Conservation (phyloP, 1,140 invertebrate genomes). For the Tetragnatha versicolor region DNA sequence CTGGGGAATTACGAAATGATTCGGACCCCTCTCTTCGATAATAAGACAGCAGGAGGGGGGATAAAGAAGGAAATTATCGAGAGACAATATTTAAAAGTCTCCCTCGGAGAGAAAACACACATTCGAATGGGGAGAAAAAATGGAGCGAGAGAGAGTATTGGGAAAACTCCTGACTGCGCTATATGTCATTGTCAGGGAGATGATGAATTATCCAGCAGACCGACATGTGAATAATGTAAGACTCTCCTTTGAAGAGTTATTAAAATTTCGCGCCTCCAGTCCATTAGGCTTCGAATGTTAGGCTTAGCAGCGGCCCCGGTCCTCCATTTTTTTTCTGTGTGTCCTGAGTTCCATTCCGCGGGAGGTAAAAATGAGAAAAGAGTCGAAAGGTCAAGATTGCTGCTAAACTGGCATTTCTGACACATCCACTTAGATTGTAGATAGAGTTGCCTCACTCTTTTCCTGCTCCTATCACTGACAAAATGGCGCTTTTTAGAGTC, state of each 20-base stretch:
- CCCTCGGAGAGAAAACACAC: conserved; percentile 2
- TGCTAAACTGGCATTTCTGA: conserved; percentile 8
- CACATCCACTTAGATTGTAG: conserved; percentile 11
- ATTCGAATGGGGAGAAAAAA: not conserved
- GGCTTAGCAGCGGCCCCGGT: not conserved
- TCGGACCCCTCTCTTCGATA: conserved; percentile 26
- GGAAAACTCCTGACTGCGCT: conserved; percentile 22
- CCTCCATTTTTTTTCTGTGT: not conserved
- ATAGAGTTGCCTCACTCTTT: not conserved
- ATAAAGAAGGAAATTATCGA: conserved; percentile 16
- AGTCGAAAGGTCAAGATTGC: conserved; percentile 3
- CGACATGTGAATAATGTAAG: conserved; percentile 27
- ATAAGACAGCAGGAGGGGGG: conserved; percentile 26
- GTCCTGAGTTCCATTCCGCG: not conserved
- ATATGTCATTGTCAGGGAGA: conserved; percentile 46
- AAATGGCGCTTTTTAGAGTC: not conserved
- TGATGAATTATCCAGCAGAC: conserved; percentile 37
- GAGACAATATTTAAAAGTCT: conserved; percentile 54
- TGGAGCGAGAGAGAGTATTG: not conserved
- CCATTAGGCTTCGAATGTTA: conserved; percentile 7
- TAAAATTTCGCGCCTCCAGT: conserved; percentile 32
- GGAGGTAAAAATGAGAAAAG: not conserved
- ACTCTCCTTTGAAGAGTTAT: conserved; percentile 35
- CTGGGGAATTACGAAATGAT: conserved; percentile 46
- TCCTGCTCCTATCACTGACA: not conserved